Conservation (phyloP, 2,888 invertebrate genomes). For the Sceliomorpha sp. region DNA sequence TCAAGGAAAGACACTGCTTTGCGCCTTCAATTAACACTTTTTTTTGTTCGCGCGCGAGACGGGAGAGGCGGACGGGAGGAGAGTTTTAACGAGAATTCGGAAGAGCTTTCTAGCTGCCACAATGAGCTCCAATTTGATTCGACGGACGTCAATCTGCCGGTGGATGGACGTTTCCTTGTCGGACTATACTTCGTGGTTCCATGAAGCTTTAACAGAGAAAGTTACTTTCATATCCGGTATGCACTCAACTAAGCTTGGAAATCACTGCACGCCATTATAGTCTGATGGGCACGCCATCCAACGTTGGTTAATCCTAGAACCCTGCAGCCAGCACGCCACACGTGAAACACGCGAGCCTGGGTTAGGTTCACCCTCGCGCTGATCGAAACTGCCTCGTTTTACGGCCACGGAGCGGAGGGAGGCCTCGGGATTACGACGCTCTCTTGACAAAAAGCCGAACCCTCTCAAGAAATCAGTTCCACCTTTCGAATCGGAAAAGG, state of each 20-base stretch:
- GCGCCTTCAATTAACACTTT: slow-evolving; percentile 65
- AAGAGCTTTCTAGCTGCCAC: slow-evolving; percentile 37
- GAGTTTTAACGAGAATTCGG: slow-evolving; percentile 33
- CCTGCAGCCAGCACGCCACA: slow-evolving; percentile 62
- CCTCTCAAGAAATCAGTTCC: slow-evolving; percentile 61
- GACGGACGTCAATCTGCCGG: slow-evolving; percentile 50
- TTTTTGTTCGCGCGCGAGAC: slow-evolving; percentile 43
- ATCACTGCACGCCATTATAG: slow-evolving; percentile 64
- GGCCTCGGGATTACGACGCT: slow-evolving; percentile 58
- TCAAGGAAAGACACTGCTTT: slow-evolving; percentile 30
- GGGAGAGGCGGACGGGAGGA: slow-evolving; percentile 15
- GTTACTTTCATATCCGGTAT: slow-evolving; percentile 71
- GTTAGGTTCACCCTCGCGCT: slow-evolving; percentile 42
- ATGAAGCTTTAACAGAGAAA: slow-evolving; percentile 63
- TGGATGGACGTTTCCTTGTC: slow-evolving; percentile 54
- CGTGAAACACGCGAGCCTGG: slow-evolving; percentile 63
- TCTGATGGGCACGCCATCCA: slow-evolving; percentile 61
- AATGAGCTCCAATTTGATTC: slow-evolving; percentile 60
- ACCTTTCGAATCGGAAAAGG: slow-evolving; percentile 19
- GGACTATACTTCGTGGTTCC: slow-evolving; percentile 49
- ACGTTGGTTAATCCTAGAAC: slow-evolving; percentile 64
- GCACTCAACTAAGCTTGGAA: slow-evolving; percentile 64
- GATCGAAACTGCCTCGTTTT: slow-evolving; percentile 37
- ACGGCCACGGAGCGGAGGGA: slow-evolving; percentile 28
- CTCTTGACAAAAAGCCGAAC: slow-evolving; percentile 67